Evolutionary conservation across 2,888 invertebrate species (phyloP).

Genomic region (Glaucopsyche alexis): DNA sequence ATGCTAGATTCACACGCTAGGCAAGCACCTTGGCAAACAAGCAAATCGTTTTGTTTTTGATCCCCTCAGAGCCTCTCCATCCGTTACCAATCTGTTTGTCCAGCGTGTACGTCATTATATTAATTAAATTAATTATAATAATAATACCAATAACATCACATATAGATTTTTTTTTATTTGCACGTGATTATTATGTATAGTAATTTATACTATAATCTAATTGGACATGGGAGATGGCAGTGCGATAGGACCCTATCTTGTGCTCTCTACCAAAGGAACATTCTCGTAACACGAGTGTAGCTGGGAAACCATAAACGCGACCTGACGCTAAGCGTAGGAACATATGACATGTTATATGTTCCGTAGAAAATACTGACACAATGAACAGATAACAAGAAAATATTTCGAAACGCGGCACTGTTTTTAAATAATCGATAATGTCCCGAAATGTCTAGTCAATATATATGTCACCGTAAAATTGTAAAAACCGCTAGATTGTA

Average conservation of each 20-base stretch:
- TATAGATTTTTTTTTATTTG: neutral
- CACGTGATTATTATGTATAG: neutral
- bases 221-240: conserved; percentile 13
- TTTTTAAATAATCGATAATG: too few relatives aligned
- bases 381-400: too few relatives aligned
- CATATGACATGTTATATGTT: too few relatives aligned
- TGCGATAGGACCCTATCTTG: conserved; percentile 8
- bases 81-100: neutral
- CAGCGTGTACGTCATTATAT: neutral
- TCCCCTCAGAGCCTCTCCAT: neutral
- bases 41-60: neutral
- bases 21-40: neutral
- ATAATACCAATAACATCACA: neutral
- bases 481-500: too few relatives aligned
- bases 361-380: too few relatives aligned
- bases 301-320: neutral
- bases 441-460: too few relatives aligned
- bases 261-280: conserved; percentile 7
- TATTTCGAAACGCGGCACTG: too few relatives aligned
- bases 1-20: neutral
- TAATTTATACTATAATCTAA: neutral
- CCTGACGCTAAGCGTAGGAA: neutral
- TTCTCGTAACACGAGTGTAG: neutral
- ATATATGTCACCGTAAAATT: too few relatives aligned
- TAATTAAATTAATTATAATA: neutral